Evolutionary conservation across 2,797 vertebrate species (phyloP), one percentile per base, ranked within the genome.

Genomic region (Cichlasoma orientale): DNA sequence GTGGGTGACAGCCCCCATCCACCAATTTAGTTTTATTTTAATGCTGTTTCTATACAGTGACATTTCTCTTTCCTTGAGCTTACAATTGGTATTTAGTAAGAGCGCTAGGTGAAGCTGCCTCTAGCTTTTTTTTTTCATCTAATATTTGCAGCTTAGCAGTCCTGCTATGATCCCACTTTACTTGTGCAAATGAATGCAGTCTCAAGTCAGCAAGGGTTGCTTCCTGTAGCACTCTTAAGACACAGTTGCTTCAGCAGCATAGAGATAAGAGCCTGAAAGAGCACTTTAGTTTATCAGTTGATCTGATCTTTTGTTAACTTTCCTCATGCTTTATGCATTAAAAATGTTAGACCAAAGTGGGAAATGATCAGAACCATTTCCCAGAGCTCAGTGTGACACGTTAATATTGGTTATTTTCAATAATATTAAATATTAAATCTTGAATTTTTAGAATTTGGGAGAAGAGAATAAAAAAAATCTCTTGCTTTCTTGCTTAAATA

Each of bases 141-240:
- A 41, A 36, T 77, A 70, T 86, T 87, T 87, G 76, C 33, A 27
- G 41, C 44, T 70, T 16, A 69, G 36, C 10, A 33, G 10, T 21
- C 72, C 58, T 38, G 72, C 66, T 44, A 33, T 73, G 44, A 86
- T 71, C 13, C 5, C 23, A 50, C 2, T 77, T 58, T 44, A 58
- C 21, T 72, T 14, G 55, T 61, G 73, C 63, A 77, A 82, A 72
- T 58, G 23, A 52, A 47, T 47, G 41, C 58, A 44, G 31, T 68
- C 52, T 80, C 25, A 63, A 76, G 33, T 82, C 23, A 56, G 23
- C 25, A 13, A n/a, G 16, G n/a, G 5, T 36, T 41, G 31, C 13
- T 31, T 52, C 41, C 53, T 71, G 44, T n/a, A 7, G 44, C 11
- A 23, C 50, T 18, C 56, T 44, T 54, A 68, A 68, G 18, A 29